phyloP scores from a whole-genome alignment of 2,888 invertebrate genomes.

The Teleiodes luculella region DNA sequence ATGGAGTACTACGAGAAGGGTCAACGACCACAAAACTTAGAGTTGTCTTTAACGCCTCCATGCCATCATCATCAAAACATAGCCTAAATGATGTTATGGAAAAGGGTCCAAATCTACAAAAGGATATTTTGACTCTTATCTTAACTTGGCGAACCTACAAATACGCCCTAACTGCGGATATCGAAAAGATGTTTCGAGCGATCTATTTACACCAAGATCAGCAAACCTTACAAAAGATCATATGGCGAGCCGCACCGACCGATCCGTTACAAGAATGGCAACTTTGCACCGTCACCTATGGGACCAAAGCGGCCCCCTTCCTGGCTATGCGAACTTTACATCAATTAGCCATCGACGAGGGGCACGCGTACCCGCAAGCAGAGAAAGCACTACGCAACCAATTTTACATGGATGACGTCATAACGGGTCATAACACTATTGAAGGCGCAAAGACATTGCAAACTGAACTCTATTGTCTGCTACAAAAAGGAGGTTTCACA shows the following conservation, averaged over 20 bases:
- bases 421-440: not conserved
- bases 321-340: not conserved
- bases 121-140: conserved; percentile 7
- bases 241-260: conserved; percentile 3
- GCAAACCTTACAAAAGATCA: conserved; percentile 7
- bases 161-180: conserved; percentile 8
- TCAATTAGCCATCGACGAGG: not conserved
- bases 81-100: conserved; percentile 9
- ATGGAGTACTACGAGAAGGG: conserved; percentile 13
- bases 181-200: conserved; percentile 11
- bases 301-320: not conserved
- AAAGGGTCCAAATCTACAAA: conserved; percentile 7
- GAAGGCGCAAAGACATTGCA: not conserved
- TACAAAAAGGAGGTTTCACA: not conserved
- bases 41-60: conserved; percentile 16
- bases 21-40: conserved; percentile 14
- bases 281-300: not conserved
- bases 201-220: not conserved
- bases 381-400: not conserved
- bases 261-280: conserved; percentile 2
- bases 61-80: conserved; percentile 5
- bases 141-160: conserved; percentile 9
- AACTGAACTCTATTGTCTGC: not conserved
- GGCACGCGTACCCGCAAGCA: not conserved
- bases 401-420: not conserved